Base-by-base conservation (phyloP, 2,113 vertebrate species). In the Brachyhypopomus occidentalis region DNA sequence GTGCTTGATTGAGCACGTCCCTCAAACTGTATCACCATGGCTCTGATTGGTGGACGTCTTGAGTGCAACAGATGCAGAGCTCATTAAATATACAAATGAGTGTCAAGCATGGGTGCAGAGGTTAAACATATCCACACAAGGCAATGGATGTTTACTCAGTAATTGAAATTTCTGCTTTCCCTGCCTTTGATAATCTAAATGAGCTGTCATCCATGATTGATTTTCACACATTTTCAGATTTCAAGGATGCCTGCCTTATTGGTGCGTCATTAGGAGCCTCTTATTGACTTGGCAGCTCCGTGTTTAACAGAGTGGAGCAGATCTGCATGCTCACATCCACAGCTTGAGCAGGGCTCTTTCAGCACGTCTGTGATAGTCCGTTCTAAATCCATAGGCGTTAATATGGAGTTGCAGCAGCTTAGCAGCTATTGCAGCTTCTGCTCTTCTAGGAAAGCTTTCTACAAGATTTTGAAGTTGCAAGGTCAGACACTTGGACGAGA, bases 151-250 rank as follows among this genome's bases (percentile, higher is more conserved):
- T 85, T 48, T 80, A 84, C 83, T 89, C 84, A 86, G 88, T 90
- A 90, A 92, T 90, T 90, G 89, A 86, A 90, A 89, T 88, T 91
- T 89, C 80, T 72, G 72, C 72, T 77, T 73, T 59, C 41, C 58
- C 55, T 84, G 86, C 72, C 73, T 72, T 71, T 83, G 77, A 77
- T 88, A 85, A 74, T 70, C 84, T 79, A 89, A 92, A 91, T 90
- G 89, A 91, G 88, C 87, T 89, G 88, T 91, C 91, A 89, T 89
- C 89, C 88, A 77, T 88, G 88, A 92, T 90, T 90, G 90, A 92
- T 92, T 92, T 89, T 84, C 88, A 89, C 88, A 89, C 85, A 89
- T 92, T 80, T 85, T 77, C 70, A 71, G 66, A 82, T 75, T 91
- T 90, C 88, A 88, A 79, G 89, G 86, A 87, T 89, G 85, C 86